Evolutionary conservation across 2,113 vertebrate genomes (phyloP).

Genomic region (Centropus bengalensis): DNA sequence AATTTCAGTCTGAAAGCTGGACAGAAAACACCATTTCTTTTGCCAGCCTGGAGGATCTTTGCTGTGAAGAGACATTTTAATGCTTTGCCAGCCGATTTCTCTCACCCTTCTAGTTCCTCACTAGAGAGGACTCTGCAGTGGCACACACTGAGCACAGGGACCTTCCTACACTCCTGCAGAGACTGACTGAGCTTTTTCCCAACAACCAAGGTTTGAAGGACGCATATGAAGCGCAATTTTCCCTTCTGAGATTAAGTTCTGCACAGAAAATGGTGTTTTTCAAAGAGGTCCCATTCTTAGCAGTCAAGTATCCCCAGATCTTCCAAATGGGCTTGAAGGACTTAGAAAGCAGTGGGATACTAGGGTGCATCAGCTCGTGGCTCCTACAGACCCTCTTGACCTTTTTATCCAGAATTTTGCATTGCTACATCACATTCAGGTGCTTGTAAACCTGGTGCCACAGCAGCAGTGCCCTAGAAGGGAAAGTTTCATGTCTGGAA

Average conservation of each 20-base stretch:
- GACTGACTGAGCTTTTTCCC: not conserved
- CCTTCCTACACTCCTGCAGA: not conserved
- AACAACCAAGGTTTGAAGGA: not conserved
- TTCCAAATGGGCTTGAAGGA: not conserved
- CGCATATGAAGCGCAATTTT: no score
- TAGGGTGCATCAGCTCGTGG: not conserved
- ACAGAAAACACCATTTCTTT: not conserved
- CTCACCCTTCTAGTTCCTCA: not conserved
- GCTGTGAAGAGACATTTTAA: not conserved
- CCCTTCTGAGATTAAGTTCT: not conserved
- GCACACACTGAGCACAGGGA: not conserved
- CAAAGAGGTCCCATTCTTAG: not conserved
- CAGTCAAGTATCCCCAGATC: not conserved
- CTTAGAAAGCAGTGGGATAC: not conserved
- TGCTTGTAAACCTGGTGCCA: not conserved
- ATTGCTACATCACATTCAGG: not conserved
- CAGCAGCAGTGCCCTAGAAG: not conserved
- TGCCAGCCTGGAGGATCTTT: not conserved
- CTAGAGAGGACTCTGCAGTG: not conserved
- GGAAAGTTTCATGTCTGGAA: not conserved
- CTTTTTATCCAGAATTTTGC: not conserved
- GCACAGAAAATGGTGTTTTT: not conserved
- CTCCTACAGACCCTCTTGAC: not conserved
- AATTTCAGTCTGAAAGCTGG: not conserved
- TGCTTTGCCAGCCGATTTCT: not conserved